Conservation (phyloP, 1,140 invertebrate species). For the Drosophila subpulchrella region DNA sequence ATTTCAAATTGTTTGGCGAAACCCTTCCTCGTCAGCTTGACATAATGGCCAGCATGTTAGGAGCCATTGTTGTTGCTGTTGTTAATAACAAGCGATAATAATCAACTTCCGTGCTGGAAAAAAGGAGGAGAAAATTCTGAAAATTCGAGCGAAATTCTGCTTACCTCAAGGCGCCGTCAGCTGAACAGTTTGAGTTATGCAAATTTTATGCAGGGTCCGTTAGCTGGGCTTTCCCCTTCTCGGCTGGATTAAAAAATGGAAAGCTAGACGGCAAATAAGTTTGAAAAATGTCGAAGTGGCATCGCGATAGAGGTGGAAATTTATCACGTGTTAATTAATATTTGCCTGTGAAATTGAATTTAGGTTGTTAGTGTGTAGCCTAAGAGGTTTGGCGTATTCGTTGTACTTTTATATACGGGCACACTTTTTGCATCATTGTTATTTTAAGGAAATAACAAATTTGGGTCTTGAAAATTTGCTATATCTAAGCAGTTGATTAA, state of each 20-base stretch:
- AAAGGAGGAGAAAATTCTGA: conserved; percentile 6
- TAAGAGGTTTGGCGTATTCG: neutral
- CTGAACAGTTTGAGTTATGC: conserved; percentile 66
- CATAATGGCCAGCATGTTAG: conserved; percentile 59
- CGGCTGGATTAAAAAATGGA: conserved; percentile 11
- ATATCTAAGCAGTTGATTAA: no score
- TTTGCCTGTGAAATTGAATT: conserved; percentile 71
- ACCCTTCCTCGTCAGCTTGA: conserved; percentile 39
- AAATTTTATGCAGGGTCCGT: conserved; percentile 64
- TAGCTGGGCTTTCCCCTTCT: conserved; percentile 2
- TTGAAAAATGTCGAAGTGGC: conserved; percentile 66
- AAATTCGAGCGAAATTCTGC: conserved; percentile 59
- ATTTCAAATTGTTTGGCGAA: conserved; percentile 1
- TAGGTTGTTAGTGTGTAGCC: conserved; percentile 1
- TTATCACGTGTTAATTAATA: conserved; percentile 81
- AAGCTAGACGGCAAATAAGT: conserved; percentile 32
- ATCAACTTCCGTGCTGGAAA: conserved; percentile 77
- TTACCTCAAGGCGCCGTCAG: conserved; percentile 57
- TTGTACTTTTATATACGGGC: neutral
- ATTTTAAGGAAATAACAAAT: no score
- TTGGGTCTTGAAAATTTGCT: no score
- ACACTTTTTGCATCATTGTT: no score
- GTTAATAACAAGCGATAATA: conserved; percentile 84
- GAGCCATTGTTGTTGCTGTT: conserved; percentile 59
- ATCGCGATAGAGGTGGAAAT: conserved; percentile 64